Conservation (phyloP, 2,888 invertebrate species). For the Patella caerulea region DNA sequence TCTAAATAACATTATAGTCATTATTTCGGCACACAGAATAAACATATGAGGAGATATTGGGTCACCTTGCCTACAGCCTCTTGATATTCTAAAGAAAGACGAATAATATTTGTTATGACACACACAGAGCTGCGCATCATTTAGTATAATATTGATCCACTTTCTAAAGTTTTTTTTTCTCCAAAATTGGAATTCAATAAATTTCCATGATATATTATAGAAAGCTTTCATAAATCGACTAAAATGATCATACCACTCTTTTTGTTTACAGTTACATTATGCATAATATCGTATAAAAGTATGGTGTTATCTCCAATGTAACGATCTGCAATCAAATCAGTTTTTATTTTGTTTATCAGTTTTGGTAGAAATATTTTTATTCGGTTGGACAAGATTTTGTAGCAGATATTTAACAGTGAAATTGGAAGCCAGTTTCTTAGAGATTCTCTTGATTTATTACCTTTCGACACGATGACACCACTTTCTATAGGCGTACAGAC, state of each 20-base stretch:
- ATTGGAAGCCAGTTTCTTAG: not conserved
- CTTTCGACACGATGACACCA: not conserved
- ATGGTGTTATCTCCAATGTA: not conserved
- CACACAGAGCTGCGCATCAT: not conserved
- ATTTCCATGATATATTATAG: not conserved
- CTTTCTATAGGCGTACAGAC: too few species aligned
- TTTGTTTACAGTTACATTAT: not conserved
- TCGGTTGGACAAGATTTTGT: not conserved
- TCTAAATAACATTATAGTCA: not conserved
- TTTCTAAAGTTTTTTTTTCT: not conserved
- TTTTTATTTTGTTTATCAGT: not conserved
- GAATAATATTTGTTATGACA: not conserved
- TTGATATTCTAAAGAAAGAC: not conserved
- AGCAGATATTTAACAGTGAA: not conserved
- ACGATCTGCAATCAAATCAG: not conserved
- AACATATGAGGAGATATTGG: not conserved
- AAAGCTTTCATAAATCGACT: not conserved
- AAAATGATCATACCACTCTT: not conserved
- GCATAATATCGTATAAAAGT: not conserved
- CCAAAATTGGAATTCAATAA: not conserved
- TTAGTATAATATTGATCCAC: not conserved
- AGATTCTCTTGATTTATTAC: not conserved
- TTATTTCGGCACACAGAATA: not conserved
- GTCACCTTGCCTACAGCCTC: constrained; percentile 1
- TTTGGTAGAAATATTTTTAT: not conserved